Base-by-base conservation (phyloP, 2,888 invertebrate genomes). In the Microchrysa polita region DNA sequence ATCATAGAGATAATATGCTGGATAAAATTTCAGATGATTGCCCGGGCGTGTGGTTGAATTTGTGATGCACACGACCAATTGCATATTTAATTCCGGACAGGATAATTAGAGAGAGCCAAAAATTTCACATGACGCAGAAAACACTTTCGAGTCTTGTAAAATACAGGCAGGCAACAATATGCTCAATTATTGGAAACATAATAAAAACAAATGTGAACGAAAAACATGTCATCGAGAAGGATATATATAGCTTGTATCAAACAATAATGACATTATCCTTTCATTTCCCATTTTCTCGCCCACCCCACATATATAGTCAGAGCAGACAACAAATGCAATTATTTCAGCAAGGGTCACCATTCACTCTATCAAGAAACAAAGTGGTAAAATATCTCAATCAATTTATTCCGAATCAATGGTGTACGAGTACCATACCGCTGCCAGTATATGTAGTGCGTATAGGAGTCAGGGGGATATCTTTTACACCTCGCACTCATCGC, bases 41-140 rank as follows among this genome's bases (percentile, higher is more conserved):
- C 60, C 55, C 20, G 7, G 73, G 73, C 73, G 73, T 75, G 75
- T 75, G 75, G 48, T 27, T 65, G 57, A 75, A 75, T 75, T 75
- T 60, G 75, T 71, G 75, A 73, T 59, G 75, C 67, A 59, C 71
- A 42, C 63, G 40, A 27, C 67, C 61, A 63, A 73, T 74, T 72
- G 55, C 69, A 69, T 69, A 69, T 14, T 69, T 40, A 69, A 69
- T 69, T 40, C 55, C 7, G 55, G 27, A 34, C 7, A 34, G 27
- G 27, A 34, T n/a, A n/a, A n/a, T n/a, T 7, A 34, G 27, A 5
- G 27, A n/a, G 27, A 34, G 27, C 7, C 27, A 34, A 34, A 34
- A 34, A 34, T 34, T 34, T 34, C 27, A 34, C 27, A 2, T 34
- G 27, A 34, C 7, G 27, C 27, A 34, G 27, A 34, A 34, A 34